Base-by-base conservation (phyloP, 2,113 vertebrate species). In the Misgurnus anguillicaudatus region DNA sequence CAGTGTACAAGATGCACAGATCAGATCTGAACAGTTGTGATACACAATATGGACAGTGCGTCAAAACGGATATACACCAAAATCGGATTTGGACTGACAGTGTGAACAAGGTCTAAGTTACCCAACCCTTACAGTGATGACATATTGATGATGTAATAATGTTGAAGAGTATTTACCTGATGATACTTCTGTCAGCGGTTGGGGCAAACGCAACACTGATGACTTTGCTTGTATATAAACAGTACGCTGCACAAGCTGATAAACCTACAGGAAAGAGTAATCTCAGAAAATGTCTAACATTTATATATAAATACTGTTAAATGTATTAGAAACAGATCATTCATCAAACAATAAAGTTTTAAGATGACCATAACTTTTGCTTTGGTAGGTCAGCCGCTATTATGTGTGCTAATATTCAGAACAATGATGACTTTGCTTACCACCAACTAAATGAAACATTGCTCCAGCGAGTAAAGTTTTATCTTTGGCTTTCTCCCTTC, bases 171-270 rank as follows among this genome's bases (percentile, higher is more conserved):
- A n/a, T 6, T 21, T 89, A 94, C 92, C 89, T 81, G 67, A 92
- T 68, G 1, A 80, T 11, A 77, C 90, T 89, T 17, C 71, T 82
- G 2, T 64, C 68, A 9, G 84, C 0, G 19, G 1, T 73, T 16
- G 16, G 2, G 39, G 87, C 63, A 69, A 92, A 90, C 24, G 82
- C 4, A 24, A 60, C 84, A 67, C 77, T 90, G 64, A 83, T 88
- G 0, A 93, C 45, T 77, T 88, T 90, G 86, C 88, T 91, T 83
- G 89, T 90, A 85, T 90, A 94, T 84, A 94, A 88, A 88, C 90
- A 91, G 86, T 92, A 94, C 61, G 48, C 92, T 45, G 89, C 53
- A 13, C 90, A 31, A 62, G 85, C 77, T 1, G 89, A 81, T 63
- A 90, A 8, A 77, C 92, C 93, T 94, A 87, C 14, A 73, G 11